A percentile compares a stretch with the other conserved stretches of the same genome.
Evolutionary conservation across 2,888 invertebrate species (phyloP).

Genomic region (Nephrocerus scutellatus): DNA sequence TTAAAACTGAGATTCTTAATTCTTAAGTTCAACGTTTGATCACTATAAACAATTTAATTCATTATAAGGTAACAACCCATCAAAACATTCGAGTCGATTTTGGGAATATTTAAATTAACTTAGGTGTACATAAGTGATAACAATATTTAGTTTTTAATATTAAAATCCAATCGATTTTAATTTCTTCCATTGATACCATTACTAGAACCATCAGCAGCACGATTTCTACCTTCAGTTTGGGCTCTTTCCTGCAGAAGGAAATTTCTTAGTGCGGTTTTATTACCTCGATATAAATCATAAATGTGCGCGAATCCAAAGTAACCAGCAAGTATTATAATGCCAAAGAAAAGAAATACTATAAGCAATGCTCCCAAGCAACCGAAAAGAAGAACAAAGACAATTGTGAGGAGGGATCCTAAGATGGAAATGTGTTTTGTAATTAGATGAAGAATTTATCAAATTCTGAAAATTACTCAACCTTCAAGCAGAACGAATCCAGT

Average conservation of each 20-base stretch:
- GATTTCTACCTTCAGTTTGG: too few species aligned
- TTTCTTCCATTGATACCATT: too few species aligned
- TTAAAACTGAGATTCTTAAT: too few species aligned
- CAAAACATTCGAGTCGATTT: too few species aligned
- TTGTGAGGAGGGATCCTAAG: slow-evolving; percentile 40
- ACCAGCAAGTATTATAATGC: slow-evolving; percentile 30
- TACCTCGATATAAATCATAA: slow-evolving; percentile 32
- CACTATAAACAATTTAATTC: too few species aligned
- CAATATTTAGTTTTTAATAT: too few species aligned
- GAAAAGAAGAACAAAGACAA: slow-evolving; percentile 38
- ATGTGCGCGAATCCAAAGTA: slow-evolving; percentile 42
- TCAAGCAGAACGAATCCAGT: slow-evolving; percentile 45
- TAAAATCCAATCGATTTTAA: too few species aligned
- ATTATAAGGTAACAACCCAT: too few species aligned
- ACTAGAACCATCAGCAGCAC: too few species aligned
- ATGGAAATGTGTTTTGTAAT: slow-evolving; percentile 1
- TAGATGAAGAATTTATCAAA: not conserved
- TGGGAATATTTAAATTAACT: too few species aligned
- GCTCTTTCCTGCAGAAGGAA: slow-evolving; percentile 25
- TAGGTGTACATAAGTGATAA: too few species aligned
- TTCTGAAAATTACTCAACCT: slow-evolving; percentile 26
- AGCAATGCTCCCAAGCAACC: slow-evolving; percentile 37
- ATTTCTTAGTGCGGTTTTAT: slow-evolving; percentile 23
- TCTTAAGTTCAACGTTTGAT: too few species aligned
- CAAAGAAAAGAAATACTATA: slow-evolving; percentile 32